Conservation (phyloP, 2,113 vertebrate species). For the Arvicanthis niloticus region DNA sequence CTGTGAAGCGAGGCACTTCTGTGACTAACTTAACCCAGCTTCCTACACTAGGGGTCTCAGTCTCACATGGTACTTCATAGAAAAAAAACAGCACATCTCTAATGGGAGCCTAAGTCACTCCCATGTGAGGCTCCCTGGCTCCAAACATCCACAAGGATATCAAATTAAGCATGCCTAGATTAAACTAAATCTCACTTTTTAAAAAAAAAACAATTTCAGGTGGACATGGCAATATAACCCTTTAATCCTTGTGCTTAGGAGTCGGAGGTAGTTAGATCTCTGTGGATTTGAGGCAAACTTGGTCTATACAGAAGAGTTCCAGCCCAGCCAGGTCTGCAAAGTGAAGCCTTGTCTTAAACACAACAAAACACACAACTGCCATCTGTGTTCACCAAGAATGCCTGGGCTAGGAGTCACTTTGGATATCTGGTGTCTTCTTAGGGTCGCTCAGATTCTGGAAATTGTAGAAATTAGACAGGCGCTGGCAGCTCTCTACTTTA, state of each 20-base stretch:
- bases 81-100: neutral
- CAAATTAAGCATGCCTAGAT: neutral
- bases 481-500: neutral
- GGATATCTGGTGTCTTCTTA: neutral
- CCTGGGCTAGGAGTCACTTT: neutral
- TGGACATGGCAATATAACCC: neutral
- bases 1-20: neutral
- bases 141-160: neutral
- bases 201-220: neutral
- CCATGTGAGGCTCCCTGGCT: neutral
- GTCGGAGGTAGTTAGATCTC: neutral
- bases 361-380: neutral
- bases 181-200: conserved; percentile 2
- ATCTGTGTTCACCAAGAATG: neutral
- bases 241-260: neutral
- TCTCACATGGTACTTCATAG: neutral
- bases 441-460: neutral
- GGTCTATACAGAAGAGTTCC: neutral
- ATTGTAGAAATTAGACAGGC: neutral
- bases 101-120: neutral
- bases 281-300: neutral
- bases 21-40: neutral
- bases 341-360: neutral
- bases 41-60: neutral
- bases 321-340: neutral